phyloP scores from a whole-genome alignment of 2,113 vertebrate genomes.

The Verasper variegatus region DNA sequence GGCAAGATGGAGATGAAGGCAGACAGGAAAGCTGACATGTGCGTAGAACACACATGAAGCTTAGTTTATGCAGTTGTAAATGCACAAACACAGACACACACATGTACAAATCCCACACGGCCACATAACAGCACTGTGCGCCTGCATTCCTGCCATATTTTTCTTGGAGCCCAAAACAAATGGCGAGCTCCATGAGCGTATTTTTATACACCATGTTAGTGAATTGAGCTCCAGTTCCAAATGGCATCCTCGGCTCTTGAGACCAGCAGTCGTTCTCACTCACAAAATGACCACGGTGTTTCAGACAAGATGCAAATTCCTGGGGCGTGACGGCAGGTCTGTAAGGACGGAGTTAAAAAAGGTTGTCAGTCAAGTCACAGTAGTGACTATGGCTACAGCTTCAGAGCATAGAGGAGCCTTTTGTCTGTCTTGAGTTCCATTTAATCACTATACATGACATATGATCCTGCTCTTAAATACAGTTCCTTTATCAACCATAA shows the following conservation, averaged over 20 bases:
- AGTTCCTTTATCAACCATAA: neutral
- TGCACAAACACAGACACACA: neutral
- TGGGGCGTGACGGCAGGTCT: neutral
- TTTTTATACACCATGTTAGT: constrained; percentile 26
- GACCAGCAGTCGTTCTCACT: constrained; percentile 19
- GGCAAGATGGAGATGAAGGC: constrained; percentile 51
- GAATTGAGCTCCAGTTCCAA: constrained; percentile 39
- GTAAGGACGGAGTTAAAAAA: neutral
- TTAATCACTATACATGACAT: neutral
- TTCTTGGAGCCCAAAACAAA: constrained; percentile 36
- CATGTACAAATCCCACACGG: constrained; percentile 1
- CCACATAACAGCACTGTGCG: constrained; percentile 20
- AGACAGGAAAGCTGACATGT: constrained; percentile 66
- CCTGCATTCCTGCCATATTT: constrained; percentile 53
- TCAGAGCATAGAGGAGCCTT: too few species aligned
- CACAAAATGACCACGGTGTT: constrained; percentile 20
- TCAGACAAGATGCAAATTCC: constrained; percentile 30
- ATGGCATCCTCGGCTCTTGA: constrained; percentile 24
- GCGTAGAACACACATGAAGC: constrained; percentile 34
- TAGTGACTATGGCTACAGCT: neutral
- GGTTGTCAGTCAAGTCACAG: neutral
- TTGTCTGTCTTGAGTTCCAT: neutral
- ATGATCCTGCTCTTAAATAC: neutral
- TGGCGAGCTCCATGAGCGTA: constrained; percentile 4
- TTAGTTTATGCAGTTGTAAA: neutral